Evolutionary conservation across 2,113 vertebrate genomes (phyloP), one percentile per base, ranked within the genome.

Genomic region (Tachycineta bicolor): DNA sequence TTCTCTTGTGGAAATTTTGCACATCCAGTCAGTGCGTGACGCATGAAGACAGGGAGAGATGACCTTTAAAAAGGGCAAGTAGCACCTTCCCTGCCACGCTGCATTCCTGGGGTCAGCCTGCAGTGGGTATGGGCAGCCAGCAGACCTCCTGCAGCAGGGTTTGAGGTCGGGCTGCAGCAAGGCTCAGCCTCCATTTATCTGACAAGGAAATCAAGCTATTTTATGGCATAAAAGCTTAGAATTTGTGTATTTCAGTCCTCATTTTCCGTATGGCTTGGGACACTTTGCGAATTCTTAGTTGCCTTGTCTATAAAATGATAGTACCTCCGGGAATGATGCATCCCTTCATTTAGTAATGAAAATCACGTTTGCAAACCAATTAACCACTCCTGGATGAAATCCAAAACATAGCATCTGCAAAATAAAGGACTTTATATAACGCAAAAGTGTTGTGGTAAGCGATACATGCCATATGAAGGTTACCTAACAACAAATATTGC

Each of bases 11-110:
- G n/a, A 67, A 65, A 39, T 62, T 93, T 58, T 58, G 33, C 8
- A 5, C 13, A 29, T 11, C 11, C 10, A 20, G 23, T 33, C 26
- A 26, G 20, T 60, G 34, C 14, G 7, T 29, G 62, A 21, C 33
- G 28, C 39, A 62, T 1, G 19, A 59, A 79, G 80, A 68, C 34
- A 33, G 83, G 69, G 34, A 44, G 1, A 31, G 16, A 46, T 7
- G 18, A 50, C 8, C 9, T 79, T 58, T 34, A 16, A n/a, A 82
- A 70, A 34, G 34, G 53, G 5, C 17, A 52, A 26, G 5, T 5
- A 33, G 4, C 39, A 43, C 21, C 5, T 84, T 53, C 26, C n/a
- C 6, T 4, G 1, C 33, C 19, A 5, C 0, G 0, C 39, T 79
- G 39, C 2, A 1, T 29, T 46, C 24, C 8, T 3, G 2, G 39